Conservation (phyloP, 2,888 invertebrate genomes). For the Entomobrya multifasciata region DNA sequence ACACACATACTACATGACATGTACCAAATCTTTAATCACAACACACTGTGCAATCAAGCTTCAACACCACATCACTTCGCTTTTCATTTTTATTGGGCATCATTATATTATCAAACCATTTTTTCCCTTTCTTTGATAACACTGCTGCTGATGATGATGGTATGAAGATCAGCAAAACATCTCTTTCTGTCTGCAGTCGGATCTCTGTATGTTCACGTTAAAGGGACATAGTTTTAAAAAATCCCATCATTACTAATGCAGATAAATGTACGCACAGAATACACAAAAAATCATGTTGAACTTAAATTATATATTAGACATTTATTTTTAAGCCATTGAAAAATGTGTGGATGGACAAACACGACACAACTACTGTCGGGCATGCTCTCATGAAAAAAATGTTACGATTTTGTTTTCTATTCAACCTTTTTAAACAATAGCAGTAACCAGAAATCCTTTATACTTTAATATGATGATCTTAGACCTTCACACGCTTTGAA, state of each 20-base stretch:
- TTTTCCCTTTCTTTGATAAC: conserved; percentile 16
- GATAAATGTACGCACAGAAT: no score
- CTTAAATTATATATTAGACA: no score
- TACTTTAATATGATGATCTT: not conserved
- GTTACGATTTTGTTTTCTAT: not conserved
- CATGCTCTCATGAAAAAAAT: not conserved
- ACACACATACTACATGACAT: not conserved
- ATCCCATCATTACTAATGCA: no score
- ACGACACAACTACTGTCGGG: not conserved
- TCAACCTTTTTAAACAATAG: not conserved
- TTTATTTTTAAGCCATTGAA: not conserved
- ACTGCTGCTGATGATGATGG: conserved; percentile 42
- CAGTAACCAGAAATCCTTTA: not conserved
- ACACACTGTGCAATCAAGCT: not conserved
- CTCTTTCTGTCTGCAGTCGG: not conserved
- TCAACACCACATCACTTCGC: not conserved
- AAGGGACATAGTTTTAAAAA: no score
- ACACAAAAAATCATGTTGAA: no score
- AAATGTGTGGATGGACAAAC: not conserved
- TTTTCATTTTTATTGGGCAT: conserved; percentile 36
- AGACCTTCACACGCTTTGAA: not conserved
- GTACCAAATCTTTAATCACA: not conserved
- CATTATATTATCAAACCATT: conserved; percentile 34
- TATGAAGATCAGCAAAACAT: conserved; percentile 2
- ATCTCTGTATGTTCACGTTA: no score